Evolutionary conservation across 2,888 invertebrate genomes (phyloP), one percentile per base, ranked within the genome.

Genomic region (Macaria notata): DNA sequence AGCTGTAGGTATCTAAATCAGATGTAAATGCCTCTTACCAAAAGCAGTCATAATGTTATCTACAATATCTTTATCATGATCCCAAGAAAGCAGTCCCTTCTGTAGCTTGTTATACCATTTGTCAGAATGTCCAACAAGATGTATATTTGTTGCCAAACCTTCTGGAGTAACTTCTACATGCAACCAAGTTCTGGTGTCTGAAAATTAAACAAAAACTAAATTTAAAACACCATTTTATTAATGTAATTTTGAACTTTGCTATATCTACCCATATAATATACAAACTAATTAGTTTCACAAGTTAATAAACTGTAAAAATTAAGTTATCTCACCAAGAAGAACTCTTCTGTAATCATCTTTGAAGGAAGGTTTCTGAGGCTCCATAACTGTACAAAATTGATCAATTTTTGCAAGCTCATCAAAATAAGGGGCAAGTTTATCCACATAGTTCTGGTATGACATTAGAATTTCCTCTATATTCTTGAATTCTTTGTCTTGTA

Each of bases 291-390:
- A 19, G 19, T 19, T 19, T 19, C 19, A 19, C 19, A 19, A 19
- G 19, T 19, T 19, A 19, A 19, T 1, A 19, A 19, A 19, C 19
- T 19, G 19, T 19, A 19, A 19, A 19, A 19, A 19, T 19, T 19
- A 19, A 19, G 19, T 19, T 19, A 36, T 36, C 33, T 36, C 65
- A 90, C 90, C 88, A 53, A 91, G 61, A 41, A 77, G 62, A 65
- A 91, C 83, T 75, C 78, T 83, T 65, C 90, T 80, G 61, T 77
- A 89, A 52, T 86, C 79, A 68, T 89, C 85, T 70, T 83, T 87
- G 53, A 80, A 86, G 43, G 84, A 73, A 51, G 80, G 79, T 48
- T 78, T 71, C 8, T 73, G 44, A 3, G 90, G 90, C 60, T 91
- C 90, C 76, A 85, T 77, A 3, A 91, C 72, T 9, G 74, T 76